phyloP scores from a whole-genome alignment of 2,797 vertebrate genomes.

The Helarctos malayanus region DNA sequence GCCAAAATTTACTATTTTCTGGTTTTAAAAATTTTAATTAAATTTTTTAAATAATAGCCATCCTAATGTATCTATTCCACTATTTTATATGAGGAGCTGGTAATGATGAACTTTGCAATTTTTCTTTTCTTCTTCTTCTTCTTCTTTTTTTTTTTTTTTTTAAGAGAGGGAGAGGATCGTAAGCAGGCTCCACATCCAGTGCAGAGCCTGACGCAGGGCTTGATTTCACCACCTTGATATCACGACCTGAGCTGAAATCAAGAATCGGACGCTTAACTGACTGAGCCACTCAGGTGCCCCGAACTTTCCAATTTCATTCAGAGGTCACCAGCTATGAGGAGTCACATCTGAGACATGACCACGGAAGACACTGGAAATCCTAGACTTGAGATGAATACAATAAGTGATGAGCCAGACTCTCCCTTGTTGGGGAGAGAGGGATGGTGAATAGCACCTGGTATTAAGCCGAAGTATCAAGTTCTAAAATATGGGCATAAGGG shows the following conservation, averaged over 20 bases:
- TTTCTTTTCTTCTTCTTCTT: not conserved
- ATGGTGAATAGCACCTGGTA: not conserved
- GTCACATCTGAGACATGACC: not conserved
- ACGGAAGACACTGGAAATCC: not conserved
- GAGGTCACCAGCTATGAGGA: not conserved
- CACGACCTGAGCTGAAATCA: not conserved
- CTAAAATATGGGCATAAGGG: not conserved
- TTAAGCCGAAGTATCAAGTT: not conserved
- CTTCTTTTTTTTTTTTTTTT: not conserved
- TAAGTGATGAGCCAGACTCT: not conserved
- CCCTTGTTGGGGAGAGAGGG: not conserved
- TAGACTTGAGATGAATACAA: not conserved
- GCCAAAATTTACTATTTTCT: not conserved
- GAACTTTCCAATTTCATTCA: not conserved
- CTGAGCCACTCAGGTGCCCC: not conserved
- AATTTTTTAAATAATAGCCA: not conserved
- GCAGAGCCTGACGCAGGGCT: not conserved
- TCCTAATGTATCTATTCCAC: not conserved
- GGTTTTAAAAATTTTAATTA: not conserved
- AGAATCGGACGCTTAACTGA: not conserved
- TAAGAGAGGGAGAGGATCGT: not conserved
- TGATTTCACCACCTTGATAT: not conserved
- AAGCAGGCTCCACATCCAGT: not conserved
- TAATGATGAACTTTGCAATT: not conserved
- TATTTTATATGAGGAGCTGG: not conserved